Evolutionary conservation across 2,888 invertebrate species (phyloP), one percentile per base, ranked within the genome.

Genomic region (Brenthis ino): DNA sequence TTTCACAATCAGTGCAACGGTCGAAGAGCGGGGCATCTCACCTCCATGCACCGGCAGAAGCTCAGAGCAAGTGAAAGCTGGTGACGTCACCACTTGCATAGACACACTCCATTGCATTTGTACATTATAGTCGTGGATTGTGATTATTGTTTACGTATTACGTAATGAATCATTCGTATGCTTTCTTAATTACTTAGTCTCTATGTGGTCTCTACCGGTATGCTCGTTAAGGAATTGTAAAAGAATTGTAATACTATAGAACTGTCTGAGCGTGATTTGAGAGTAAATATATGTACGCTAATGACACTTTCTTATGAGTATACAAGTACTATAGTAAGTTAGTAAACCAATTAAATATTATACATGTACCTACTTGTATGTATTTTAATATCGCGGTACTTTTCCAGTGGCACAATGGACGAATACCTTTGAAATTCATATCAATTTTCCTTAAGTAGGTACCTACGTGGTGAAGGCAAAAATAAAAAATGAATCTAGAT

Each of bases 41-140:
- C 37, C 64, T 57, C 37, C 28, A 50, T 60, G 68, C 70, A 66
- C 47, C 24, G 64, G 64, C 69, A 60, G 65, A 72, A 70, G 72
- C 73, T 75, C 68, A 72, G 75, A 72, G 74, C 78, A 71, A 86
- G 90, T 85, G 91, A 90, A 91, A 91, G 90, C 86, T 79, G 75
- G 75, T 87, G 86, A 86, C 88, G 85, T 86, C 88, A 87, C 75
- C 73, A 79, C 82, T 82, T 85, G 85, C 85, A 85, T 69, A 74
- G 73, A 68, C 69, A 69, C 72, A 74, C 72, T 74, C 57, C 72
- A 74, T 74, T 69, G 73, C 63, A 71, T 72, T 67, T 63, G 60
- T 66, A 73, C 61, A 71, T 65, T 68, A 65, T 51, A 64, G 63
- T 65, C 67, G 56, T 63, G 64, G 16, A 63, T 68, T 53, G 63